Evolutionary conservation across 2,888 invertebrate genomes (phyloP), one percentile per base, ranked within the genome.

Genomic region (Lacanobia oleracea): DNA sequence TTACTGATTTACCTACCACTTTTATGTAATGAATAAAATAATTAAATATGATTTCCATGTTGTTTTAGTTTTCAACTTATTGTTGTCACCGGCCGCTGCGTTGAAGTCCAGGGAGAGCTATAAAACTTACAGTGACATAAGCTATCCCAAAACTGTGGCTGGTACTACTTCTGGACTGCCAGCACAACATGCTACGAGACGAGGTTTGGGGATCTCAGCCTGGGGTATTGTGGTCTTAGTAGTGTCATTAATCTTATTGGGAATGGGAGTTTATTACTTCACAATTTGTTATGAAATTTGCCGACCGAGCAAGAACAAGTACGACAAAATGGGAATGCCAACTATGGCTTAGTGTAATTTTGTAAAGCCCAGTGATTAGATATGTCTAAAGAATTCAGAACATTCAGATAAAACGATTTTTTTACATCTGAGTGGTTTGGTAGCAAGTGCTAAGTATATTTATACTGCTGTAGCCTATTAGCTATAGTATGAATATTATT

Each of bases 221-320:
- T 97, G 97, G 96, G 97, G 97, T 27, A 96, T 97, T 43, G 96
- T 97, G 16, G 91, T 94, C n/a, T 85, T 97, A 14, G 90, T 97
- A 71, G 88, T 97, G 16, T 92, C 94, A 1, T 76, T 96, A n/a
- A 96, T 97, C 54, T 85, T 97, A 27, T 91, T 95, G 8, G 94
- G 95, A 77, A 93, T 96, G 89, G 96, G 96, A 0, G 94, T 96
- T 54, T 97, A 97, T 86, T 97, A 97, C 85, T 96, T 97, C 77
- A 96, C 97, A 45, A 96, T 97, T 83, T 97, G 97, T 85, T 97
- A 97, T 89, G 94, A 97, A 62, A 88, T 97, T 61, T 97, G 97
- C 82, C 95, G 96, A 79, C 96, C 96, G 79, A 77, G 72, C 23
- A 93, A 96, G 72, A 93, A 95, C 66, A 97, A 96, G 79, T 97